These are phyloP conservation scores for Seladonia tumulorum DNA, from an alignment of 2,888 invertebrate genomes.

Conservation along the genomic window DNA sequence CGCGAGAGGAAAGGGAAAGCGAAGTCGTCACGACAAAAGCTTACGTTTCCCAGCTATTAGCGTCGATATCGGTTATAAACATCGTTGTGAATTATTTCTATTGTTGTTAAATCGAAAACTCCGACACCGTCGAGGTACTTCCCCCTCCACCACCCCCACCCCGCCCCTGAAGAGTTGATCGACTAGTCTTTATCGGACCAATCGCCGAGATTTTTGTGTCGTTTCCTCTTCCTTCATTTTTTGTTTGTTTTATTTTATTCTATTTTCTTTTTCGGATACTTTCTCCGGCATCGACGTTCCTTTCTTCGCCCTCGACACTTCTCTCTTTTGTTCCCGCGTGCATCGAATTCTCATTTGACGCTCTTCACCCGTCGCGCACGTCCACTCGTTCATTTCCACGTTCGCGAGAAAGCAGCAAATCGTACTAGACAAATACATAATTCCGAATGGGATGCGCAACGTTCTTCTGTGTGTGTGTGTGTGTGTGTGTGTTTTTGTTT, in stretches of 20 bases:
- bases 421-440: neutral
- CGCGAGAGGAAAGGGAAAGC: conserved; percentile 8
- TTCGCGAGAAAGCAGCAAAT: neutral
- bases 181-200: conserved; percentile 83
- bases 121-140: conserved; percentile 30
- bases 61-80: neutral
- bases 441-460: neutral
- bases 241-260: neutral
- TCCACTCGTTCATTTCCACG: neutral
- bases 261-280: neutral
- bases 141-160: conserved; percentile 69
- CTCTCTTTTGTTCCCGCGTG: neutral
- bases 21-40: conserved; percentile 1
- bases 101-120: conserved; percentile 49
- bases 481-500: neutral
- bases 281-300: conserved; percentile 6
- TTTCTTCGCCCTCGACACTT: neutral
- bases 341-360: conserved; percentile 5
- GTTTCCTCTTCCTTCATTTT: conserved; percentile 59
- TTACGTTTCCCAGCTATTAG: neutral
- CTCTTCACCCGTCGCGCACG: neutral
- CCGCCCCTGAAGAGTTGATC: conserved; percentile 77
- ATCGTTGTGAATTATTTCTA: conserved; percentile 41
- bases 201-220: conserved; percentile 79
- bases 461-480: neutral